Percentiles rank a stretch among this genome's conserved stretches.
These are phyloP conservation scores for Caracal caracal DNA, from an alignment of 2,113 vertebrate species.

Conservation along the genomic window DNA sequence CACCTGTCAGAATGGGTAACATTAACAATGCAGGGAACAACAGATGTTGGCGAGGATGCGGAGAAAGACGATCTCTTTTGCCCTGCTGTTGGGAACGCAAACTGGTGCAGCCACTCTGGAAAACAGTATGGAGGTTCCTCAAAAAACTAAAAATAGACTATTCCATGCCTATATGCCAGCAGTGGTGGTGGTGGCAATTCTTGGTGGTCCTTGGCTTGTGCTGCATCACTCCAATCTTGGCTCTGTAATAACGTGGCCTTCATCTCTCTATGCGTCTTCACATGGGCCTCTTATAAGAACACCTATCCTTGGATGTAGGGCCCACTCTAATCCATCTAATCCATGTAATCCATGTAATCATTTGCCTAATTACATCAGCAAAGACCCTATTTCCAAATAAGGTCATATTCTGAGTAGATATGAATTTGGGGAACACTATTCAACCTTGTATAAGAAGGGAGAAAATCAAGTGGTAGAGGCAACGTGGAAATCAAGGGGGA, in stretches of 20 bases:
- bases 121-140: too few species aligned
- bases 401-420: not conserved
- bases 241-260: not conserved
- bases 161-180: not conserved
- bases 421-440: not conserved
- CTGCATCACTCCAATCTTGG: not conserved
- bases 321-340: not conserved
- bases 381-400: not conserved
- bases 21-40: too few species aligned
- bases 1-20: too few species aligned
- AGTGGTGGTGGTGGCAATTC: not conserved
- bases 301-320: not conserved
- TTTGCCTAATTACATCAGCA: not conserved
- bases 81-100: too few species aligned
- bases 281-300: not conserved
- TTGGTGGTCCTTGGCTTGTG: not conserved
- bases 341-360: not conserved
- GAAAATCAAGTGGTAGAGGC: not conserved
- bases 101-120: too few species aligned
- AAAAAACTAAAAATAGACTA: too few species aligned
- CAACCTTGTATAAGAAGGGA: not conserved
- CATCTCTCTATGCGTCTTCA: not conserved
- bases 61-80: fast-evolving
- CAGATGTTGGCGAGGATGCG: too few species aligned
- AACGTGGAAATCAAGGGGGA: not conserved